Evolutionary conservation across 2,797 vertebrate species (phyloP).

Genomic region (Botia almorhae): DNA sequence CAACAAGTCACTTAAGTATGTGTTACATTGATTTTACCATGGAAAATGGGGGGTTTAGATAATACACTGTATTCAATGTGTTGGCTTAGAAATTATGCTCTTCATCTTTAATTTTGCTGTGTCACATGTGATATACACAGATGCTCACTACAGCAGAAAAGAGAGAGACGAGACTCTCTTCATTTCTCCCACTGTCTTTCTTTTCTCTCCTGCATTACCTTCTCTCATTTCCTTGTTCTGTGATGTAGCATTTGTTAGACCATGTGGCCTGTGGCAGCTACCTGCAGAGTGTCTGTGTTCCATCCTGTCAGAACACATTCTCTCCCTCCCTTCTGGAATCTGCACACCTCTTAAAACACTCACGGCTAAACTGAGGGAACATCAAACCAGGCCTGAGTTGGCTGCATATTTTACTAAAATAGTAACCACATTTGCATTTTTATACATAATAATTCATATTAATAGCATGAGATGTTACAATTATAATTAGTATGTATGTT

Average conservation of each 20-base stretch:
- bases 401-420: neutral
- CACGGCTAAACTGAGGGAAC: neutral
- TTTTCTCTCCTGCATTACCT: conserved; percentile 26
- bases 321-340: conserved; percentile 22
- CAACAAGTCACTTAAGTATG: too few species aligned
- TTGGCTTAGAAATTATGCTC: neutral
- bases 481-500: neutral
- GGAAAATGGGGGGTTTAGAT: too few species aligned
- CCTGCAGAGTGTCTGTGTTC: conserved; percentile 53
- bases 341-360: conserved; percentile 21
- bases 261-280: conserved; percentile 43
- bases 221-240: conserved; percentile 7
- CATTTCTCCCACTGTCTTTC: conserved; percentile 29
- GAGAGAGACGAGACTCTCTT: conserved; percentile 15
- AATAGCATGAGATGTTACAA: neutral
- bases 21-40: too few species aligned
- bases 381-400: neutral
- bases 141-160: conserved; percentile 35
- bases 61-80: too few species aligned
- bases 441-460: neutral
- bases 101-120: conserved; percentile 36
- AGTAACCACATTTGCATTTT: neutral
- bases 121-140: conserved; percentile 42
- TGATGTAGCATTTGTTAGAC: conserved; percentile 38
- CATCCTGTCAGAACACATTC: conserved; percentile 45